phyloP scores from a whole-genome alignment of 2,888 invertebrate species.

The Taenaris catops region DNA sequence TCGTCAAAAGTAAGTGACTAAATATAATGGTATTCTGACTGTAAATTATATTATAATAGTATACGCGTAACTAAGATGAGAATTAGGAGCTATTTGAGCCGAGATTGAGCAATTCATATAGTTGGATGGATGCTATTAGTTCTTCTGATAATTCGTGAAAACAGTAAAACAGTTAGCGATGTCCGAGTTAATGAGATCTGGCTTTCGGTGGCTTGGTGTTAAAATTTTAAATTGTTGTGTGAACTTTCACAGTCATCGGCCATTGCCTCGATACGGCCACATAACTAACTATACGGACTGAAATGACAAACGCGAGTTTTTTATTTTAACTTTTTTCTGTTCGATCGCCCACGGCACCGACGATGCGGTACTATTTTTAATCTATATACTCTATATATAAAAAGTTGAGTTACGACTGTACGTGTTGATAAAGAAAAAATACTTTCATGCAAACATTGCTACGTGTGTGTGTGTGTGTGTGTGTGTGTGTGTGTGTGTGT shows the following conservation, averaged over 20 bases:
- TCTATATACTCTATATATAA: slow-evolving; percentile 2
- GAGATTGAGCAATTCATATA: too few relatives aligned
- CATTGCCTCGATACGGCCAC: slow-evolving; percentile 44
- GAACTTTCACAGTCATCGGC: slow-evolving; percentile 75
- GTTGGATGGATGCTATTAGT: too few relatives aligned
- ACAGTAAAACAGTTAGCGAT: slow-evolving; percentile 59
- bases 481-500: too few relatives aligned
- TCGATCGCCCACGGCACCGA: slow-evolving; percentile 38
- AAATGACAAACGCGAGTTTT: slow-evolving; percentile 39
- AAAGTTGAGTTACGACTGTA: too few relatives aligned
- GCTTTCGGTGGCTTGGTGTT: slow-evolving; percentile 62
- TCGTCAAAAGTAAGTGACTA: too few relatives aligned
- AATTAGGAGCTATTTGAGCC: too few relatives aligned
- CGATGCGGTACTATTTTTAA: slow-evolving; percentile 36
- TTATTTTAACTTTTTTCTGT: slow-evolving; percentile 39
- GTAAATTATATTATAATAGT: too few relatives aligned
- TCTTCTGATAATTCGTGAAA: slow-evolving; percentile 48
- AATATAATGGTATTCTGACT: too few relatives aligned
- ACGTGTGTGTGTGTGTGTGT: too few relatives aligned
- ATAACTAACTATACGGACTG: slow-evolving; percentile 41
- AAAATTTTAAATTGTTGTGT: slow-evolving; percentile 76
- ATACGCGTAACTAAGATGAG: too few relatives aligned
- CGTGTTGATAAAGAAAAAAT: too few relatives aligned
- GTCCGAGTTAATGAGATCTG: slow-evolving; percentile 52
- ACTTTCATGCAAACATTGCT: too few relatives aligned